Base-by-base conservation (phyloP, 2,113 vertebrate species). In the Nyctereutes procyonoides region DNA sequence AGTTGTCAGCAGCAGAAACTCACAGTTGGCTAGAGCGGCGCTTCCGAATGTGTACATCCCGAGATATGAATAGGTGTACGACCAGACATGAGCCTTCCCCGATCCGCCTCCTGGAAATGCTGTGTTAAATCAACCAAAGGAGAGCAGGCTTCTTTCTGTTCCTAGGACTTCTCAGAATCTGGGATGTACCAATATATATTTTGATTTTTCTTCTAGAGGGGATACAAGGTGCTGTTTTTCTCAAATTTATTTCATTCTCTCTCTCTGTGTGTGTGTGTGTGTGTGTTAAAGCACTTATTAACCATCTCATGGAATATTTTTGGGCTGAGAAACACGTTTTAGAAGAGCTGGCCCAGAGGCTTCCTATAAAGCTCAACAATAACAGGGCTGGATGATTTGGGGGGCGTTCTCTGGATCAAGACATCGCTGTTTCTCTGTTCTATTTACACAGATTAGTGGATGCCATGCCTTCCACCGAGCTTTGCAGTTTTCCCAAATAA, bases 21-120 rank as follows among this genome's bases (percentile, higher is more conserved):
- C 8, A 1, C 38, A 17, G 86, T 30, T 65, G 86, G 77, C 20
- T 30, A 8, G 63, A 48, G 15, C 35, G 2, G 8, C 65, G 3
- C 89, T 82, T 81, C 51, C 24, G 28, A n/a, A 3, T 0, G 0
- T 0, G 4, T 1, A 0, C 14, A 0, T 26, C 7, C 86, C 8
- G 2, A 55, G n/a, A 6, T 5, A 43, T 2, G 43, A 77, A 1
- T 0, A 35, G 60, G 30, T 1, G 9, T 5, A 2, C 10, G 30
- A 22, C 13, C 12, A 1, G 32, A 28, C 6, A 30, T 0, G 56
- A 53, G 32, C 9, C 38, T 20, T 53, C 51, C 48, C 13, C 3
- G 28, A 35, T 1, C 56, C 19, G 1, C 8, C 20, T 85, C 89
- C 69, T 5, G 5, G 22, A 38, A 53, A 62, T 3, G 20, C 35